Conservation (phyloP, 2,113 vertebrate genomes). For the Atherinomorus stipes region DNA sequence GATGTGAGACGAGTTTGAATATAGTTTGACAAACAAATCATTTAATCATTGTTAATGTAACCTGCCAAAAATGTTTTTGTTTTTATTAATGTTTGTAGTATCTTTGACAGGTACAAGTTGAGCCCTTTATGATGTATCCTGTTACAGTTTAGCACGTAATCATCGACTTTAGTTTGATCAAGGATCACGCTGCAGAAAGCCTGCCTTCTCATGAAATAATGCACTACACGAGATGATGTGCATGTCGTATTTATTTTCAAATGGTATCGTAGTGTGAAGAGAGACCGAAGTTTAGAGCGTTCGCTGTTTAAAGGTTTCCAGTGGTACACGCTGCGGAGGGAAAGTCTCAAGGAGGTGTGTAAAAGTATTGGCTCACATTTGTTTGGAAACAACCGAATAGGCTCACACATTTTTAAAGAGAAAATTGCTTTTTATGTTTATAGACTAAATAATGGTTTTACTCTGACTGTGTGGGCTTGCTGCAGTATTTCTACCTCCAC, state of each 20-base stretch:
- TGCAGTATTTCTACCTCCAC: slow-evolving; percentile 82
- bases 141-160: slow-evolving; percentile 37
- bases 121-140: slow-evolving; percentile 24
- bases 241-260: slow-evolving; percentile 61
- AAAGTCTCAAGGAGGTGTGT: slow-evolving; percentile 24
- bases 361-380: slow-evolving; percentile 15
- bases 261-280: slow-evolving; percentile 29
- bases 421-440: slow-evolving; percentile 25
- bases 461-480: slow-evolving; percentile 62
- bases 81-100: slow-evolving; percentile 37
- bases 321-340: slow-evolving; percentile 11
- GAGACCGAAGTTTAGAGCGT: slow-evolving; percentile 21
- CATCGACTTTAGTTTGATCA: slow-evolving; percentile 21
- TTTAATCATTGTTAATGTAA: slow-evolving; percentile 61
- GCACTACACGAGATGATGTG: slow-evolving; percentile 55
- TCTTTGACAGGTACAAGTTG: slow-evolving; percentile 37
- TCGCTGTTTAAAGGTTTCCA: slow-evolving; percentile 28
- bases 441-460: slow-evolving; percentile 31
- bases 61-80: slow-evolving; percentile 47
- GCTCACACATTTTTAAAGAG: slow-evolving; percentile 45
- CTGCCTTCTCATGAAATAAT: slow-evolving; percentile 50
- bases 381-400: slow-evolving; percentile 23
- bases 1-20: slow-evolving; percentile 70
- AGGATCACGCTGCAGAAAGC: slow-evolving; percentile 21
- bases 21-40: slow-evolving; percentile 33